phyloP scores from a whole-genome alignment of 2,797 vertebrate genomes.

The Merluccius polli region DNA sequence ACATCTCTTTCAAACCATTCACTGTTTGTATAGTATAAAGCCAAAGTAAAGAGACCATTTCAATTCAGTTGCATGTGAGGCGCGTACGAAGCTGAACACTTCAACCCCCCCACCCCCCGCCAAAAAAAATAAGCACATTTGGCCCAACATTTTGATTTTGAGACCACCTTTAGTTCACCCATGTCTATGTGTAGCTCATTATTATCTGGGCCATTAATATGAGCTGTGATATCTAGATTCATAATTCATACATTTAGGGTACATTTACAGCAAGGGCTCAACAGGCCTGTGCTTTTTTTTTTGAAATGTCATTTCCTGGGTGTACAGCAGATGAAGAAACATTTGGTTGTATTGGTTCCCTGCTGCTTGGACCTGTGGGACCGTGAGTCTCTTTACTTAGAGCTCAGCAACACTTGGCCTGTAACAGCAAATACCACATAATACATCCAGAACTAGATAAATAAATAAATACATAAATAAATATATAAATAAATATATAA shows the following conservation, averaged over 20 bases:
- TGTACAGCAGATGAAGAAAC: not conserved
- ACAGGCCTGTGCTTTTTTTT: not conserved
- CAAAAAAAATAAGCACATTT: not conserved
- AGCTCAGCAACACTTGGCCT: not conserved
- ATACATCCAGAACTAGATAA: not conserved
- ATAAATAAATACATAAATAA: conserved; percentile 25
- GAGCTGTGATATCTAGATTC: not conserved
- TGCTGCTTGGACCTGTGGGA: not conserved
- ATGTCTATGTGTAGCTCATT: not conserved
- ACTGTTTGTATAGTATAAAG: not conserved
- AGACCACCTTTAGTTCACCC: not conserved
- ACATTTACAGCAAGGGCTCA: not conserved
- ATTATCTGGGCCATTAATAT: not conserved
- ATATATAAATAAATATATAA: conserved; percentile 17
- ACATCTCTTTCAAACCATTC: not conserved
- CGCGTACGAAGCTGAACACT: not conserved
- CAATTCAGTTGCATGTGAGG: not conserved
- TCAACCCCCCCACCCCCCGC: not conserved
- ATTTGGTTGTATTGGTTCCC: not conserved
- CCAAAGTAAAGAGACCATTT: not conserved
- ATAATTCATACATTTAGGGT: not conserved
- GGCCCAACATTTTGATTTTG: not conserved
- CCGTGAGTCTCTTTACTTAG: not conserved
- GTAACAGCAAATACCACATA: not conserved
- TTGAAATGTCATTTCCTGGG: too few species aligned